phyloP scores from a whole-genome alignment of 2,797 vertebrate species.

The Naso thynnoides region DNA sequence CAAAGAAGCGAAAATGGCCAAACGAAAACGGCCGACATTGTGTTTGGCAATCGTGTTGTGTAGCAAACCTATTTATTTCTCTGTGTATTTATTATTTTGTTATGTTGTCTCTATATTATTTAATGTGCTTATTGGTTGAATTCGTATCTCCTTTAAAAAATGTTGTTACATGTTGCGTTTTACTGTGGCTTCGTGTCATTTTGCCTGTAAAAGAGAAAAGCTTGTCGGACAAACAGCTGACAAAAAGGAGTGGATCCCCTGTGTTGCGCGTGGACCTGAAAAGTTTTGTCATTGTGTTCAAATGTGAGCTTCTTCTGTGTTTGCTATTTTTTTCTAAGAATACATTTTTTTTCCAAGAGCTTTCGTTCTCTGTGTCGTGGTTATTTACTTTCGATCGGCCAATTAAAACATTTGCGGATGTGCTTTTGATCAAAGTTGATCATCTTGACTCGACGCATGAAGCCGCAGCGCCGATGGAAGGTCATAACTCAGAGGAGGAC shows the following conservation, averaged over 20 bases:
- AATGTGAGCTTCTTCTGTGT: slow-evolving; percentile 77
- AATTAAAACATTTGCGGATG: slow-evolving; percentile 74
- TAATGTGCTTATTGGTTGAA: slow-evolving; percentile 66
- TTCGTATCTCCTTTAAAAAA: slow-evolving; percentile 57
- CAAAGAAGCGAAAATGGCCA: slow-evolving; percentile 70
- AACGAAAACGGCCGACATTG: slow-evolving; percentile 65
- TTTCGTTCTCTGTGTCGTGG: slow-evolving; percentile 62
- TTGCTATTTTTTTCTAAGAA: slow-evolving; percentile 80
- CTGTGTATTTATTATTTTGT: slow-evolving; percentile 77
- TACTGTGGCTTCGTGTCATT: slow-evolving; percentile 67
- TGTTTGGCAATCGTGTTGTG: slow-evolving; percentile 84
- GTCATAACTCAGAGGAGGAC: slow-evolving; percentile 81
- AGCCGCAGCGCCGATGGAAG: slow-evolving; percentile 68
- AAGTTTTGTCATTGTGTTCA: slow-evolving; percentile 67
- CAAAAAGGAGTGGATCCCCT: slow-evolving; percentile 58
- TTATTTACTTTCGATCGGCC: slow-evolving; percentile 66
- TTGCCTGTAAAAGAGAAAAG: slow-evolving; percentile 67
- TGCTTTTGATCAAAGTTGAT: slow-evolving; percentile 80
- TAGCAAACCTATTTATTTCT: slow-evolving; percentile 82
- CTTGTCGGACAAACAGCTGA: slow-evolving; percentile 55
- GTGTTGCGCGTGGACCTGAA: slow-evolving; percentile 51
- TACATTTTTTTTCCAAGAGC: slow-evolving; percentile 74
- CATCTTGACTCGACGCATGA: slow-evolving; percentile 62
- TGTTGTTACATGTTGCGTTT: slow-evolving; percentile 71
- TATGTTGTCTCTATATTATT: slow-evolving; percentile 71